Base-by-base conservation (phyloP, 2,113 vertebrate species). In the Chitala chitala region DNA sequence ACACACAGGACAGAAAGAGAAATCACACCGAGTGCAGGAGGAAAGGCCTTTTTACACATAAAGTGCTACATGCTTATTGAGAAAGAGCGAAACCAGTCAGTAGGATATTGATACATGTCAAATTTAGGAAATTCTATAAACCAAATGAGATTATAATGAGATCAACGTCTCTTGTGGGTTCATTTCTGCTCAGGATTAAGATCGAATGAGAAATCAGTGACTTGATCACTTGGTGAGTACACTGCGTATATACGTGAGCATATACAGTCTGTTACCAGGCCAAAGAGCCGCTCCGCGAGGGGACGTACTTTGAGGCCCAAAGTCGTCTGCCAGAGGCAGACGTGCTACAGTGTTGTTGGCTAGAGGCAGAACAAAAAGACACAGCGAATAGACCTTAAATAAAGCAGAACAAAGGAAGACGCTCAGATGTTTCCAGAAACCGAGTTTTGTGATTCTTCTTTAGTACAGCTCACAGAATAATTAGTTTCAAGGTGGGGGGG, bases 181-280 rank as follows among this genome's bases (percentile, higher is more conserved):
- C 12, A 69, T 69, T 53, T 22, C 13, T 33, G n/a, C 12, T 69
- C 44, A 17, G 40, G 24, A 69, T 44, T 29, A 6, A 29, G 15
- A 12, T 69, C 51, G 31, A 53, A 26, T 51, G 50, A 33, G 58
- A 8, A 33, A 61, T 61, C 9, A 33, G 5, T 61, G 24, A 29
- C 2, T 22, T 61, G 58, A 61, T 61, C 33, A 8, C 26, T 61
- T 13, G 10, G 12, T 59, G 58, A 31, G 29, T 61, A 15, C 29
- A 9, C 10, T 9, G 33, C 33, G 10, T 31, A 61, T 61, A 9
- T 51, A 5, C 44, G 5, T 46, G 5, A 46, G 12, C 44, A 46
- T 5, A 9, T 29, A 29, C 24, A 12, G 4, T 40, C 48, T 26
- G n/a, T 75, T 75, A 75, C 73, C 63, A 29, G 51, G 73, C 63